phyloP scores from a whole-genome alignment of 2,888 invertebrate species.

The Hirtodrosophila alboralis region DNA sequence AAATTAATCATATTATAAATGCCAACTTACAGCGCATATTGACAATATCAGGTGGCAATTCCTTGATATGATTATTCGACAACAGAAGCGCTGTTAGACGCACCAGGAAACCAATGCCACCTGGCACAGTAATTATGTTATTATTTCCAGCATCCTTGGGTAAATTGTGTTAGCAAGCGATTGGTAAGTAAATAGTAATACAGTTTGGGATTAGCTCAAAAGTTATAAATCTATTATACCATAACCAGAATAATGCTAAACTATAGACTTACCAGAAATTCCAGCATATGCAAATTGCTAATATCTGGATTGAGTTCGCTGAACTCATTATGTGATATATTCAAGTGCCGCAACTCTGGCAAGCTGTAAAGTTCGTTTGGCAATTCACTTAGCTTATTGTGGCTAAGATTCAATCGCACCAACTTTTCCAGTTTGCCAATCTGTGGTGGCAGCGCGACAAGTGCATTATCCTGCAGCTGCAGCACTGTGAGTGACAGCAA shows the following conservation, averaged over 20 bases:
- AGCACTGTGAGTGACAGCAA: constrained; percentile 88
- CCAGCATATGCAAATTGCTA: constrained; percentile 91
- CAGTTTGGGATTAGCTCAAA: constrained; percentile 2
- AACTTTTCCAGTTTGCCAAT: constrained; percentile 89
- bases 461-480: constrained; percentile 93
- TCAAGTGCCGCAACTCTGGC: constrained; percentile 88
- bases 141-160: constrained; percentile 92
- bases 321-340: constrained; percentile 90
- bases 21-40: constrained; percentile 89
- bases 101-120: constrained; percentile 93
- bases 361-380: constrained; percentile 89
- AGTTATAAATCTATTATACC: constrained; percentile 1
- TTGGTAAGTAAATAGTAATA: constrained; percentile 2
- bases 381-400: constrained; percentile 87
- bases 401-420: constrained; percentile 88
- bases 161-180: constrained; percentile 47
- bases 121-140: constrained; percentile 89
- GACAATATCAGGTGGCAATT: constrained; percentile 92
- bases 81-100: constrained; percentile 90
- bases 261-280: constrained; percentile 88
- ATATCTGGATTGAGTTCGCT: constrained; percentile 88
- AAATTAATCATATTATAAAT: neutral
- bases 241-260: constrained; percentile 23
- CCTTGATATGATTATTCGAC: constrained; percentile 89
- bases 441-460: constrained; percentile 89